Conservation (phyloP, 2,888 invertebrate species). For the Aspidiotus destructor region DNA sequence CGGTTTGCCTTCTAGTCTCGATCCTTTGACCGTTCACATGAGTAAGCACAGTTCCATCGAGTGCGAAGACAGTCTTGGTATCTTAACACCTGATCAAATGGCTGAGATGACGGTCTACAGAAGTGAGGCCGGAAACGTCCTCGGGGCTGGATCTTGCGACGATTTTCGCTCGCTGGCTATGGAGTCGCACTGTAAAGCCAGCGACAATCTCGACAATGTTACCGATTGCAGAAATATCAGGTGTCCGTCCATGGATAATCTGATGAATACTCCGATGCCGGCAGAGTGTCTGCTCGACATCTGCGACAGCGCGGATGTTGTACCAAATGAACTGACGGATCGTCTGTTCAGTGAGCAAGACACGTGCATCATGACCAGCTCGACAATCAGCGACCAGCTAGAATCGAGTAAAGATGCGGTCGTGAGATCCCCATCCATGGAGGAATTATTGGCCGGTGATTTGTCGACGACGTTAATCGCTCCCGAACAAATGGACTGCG, state of each 20-base stretch:
- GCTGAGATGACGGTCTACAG: slow-evolving; percentile 52
- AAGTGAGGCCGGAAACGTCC: slow-evolving; percentile 10
- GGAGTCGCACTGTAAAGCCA: slow-evolving; percentile 2
- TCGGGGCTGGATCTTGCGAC: slow-evolving; percentile 26
- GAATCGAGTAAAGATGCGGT: slow-evolving; percentile 5
- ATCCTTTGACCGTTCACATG: slow-evolving; percentile 38
- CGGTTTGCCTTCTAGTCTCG: slow-evolving; percentile 9
- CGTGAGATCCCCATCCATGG: slow-evolving; percentile 61
- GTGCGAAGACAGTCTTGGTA: slow-evolving; percentile 71
- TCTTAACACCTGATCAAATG: slow-evolving; percentile 83
- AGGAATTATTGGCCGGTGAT: slow-evolving; percentile 68
- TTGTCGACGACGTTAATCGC: slow-evolving; percentile 33
- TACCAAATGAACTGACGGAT: slow-evolving; percentile 6
- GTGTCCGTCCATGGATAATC: slow-evolving; percentile 21
- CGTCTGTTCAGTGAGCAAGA: slow-evolving; percentile 19
- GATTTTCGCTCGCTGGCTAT: slow-evolving; percentile 20
- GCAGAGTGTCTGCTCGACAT: slow-evolving; percentile 8
- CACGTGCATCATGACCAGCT: slow-evolving; percentile 27
- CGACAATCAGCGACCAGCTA: slow-evolving; percentile 23
- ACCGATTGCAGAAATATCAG: slow-evolving; percentile 5
- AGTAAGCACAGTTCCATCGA: slow-evolving; percentile 72
- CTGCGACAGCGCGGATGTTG: slow-evolving; percentile 7
- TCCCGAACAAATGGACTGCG: slow-evolving; percentile 27
- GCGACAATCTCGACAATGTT: no score
- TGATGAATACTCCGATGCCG: slow-evolving; percentile 8